Base-by-base conservation (phyloP, 2,797 vertebrate genomes). In the Sebastes vulpes region DNA sequence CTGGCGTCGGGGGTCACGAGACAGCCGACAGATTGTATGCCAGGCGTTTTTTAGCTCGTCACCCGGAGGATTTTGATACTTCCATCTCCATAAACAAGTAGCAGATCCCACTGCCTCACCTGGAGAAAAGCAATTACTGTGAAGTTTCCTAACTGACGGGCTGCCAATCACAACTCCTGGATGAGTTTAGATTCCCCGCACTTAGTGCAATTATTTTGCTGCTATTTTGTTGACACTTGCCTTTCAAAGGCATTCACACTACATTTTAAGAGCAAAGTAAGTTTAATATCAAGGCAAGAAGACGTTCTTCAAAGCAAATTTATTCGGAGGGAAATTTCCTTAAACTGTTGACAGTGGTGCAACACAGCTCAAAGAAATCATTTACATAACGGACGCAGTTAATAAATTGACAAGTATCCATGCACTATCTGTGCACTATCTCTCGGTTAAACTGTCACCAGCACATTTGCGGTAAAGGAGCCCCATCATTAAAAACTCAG, bases 11-110 rank as follows among this genome's bases (percentile, higher is more conserved):
- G 90, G 78, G 93, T 93, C 94, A 90, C 69, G 28, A 90, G 92
- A 90, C 91, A 88, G 85, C 83, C 88, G 81, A 65, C 77, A 82
- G 89, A 92, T 92, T 94, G 90, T 67, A 52, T n/a, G 71, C 72
- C 77, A 83, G 72, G 28, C 65, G 4, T 81, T 87, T 86, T 86
- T 83, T 72, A 59, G 21, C 83, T 88, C 57, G 12, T 91, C 91
- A 93, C 83, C 85, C 59, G 2, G 71, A 83, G 90, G 89, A 89
- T 91, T 93, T 75, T 64, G 87, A 86, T 57, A 58, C 78, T 75
- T 72, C 78, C 72, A 79, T 79, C 83, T 90, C 82, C 82, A 86
- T 75, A 91, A 92, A 91, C 86, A 92, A 82, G 73, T 38, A 61
- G 73, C 65, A 78, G 78, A 82, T 92, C 83, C 84, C 66, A 79